Evolutionary conservation across 2,113 vertebrate species (phyloP).

Genomic region (Pollachius pollachius): DNA sequence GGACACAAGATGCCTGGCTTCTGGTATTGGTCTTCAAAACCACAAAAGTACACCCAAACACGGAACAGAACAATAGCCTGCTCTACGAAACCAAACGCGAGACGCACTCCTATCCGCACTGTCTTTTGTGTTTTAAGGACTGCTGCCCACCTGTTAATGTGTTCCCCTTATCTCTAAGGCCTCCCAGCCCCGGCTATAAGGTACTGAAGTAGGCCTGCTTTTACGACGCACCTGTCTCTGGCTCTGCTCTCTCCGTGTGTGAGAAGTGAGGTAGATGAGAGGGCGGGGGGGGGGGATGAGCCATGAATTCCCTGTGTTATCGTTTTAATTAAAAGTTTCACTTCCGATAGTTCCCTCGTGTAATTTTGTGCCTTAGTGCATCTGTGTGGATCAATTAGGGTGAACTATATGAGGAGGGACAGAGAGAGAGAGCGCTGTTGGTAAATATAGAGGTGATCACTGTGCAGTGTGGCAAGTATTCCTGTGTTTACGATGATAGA

Average conservation of each 20-base stretch:
- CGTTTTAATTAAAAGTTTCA: not conserved
- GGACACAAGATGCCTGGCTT: no score
- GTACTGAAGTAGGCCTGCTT: conserved; percentile 9
- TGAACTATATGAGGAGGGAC: not conserved
- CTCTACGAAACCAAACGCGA: no score
- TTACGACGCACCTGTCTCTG: conserved; percentile 8
- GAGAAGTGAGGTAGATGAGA: not conserved
- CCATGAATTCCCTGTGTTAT: not conserved
- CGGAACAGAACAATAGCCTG: no score
- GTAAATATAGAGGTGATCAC: not conserved
- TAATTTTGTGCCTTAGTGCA: not conserved
- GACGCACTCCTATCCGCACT: conserved; percentile 27
- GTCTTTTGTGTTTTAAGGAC: not conserved
- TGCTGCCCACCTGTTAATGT: conserved; percentile 27
- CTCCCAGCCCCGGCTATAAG: conserved; percentile 1
- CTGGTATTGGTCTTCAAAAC: no score
- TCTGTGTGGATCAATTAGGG: no score
- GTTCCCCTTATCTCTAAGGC: conserved; percentile 22
- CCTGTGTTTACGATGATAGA: no score
- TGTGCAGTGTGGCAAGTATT: no score
- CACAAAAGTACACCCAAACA: no score
- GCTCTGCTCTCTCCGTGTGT: not conserved
- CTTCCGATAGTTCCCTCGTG: not conserved
- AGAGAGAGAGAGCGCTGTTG: not conserved
- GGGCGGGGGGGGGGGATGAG: conserved; percentile 18